These are phyloP conservation scores for Silvanus unidentatus DNA, from an alignment of 2,888 invertebrate species.

Conservation along the genomic window DNA sequence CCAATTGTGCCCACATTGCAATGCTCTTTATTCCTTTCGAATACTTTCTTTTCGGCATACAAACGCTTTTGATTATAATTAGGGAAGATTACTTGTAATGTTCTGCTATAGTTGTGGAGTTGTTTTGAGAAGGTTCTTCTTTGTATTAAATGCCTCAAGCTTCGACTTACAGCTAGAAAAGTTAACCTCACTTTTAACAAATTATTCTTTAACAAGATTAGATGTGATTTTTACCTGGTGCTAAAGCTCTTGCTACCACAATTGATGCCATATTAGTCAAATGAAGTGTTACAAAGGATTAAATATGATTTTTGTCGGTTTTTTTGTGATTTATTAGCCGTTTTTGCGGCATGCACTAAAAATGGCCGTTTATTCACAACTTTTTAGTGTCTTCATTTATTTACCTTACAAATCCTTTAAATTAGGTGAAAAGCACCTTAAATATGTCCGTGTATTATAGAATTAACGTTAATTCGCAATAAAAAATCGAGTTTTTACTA, in stretches of 20 bases:
- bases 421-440: no score
- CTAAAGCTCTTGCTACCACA: conserved; percentile 35
- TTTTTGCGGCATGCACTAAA: no score
- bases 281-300: not conserved
- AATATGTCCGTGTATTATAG: no score
- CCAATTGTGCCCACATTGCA: conserved; percentile 97
- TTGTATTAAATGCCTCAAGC: conserved; percentile 43
- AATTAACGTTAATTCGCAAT: no score
- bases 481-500: no score
- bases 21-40: conserved; percentile 79
- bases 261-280: conserved; percentile 34
- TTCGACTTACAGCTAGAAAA: conserved; percentile 46
- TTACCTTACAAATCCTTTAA: no score
- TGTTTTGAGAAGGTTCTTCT: conserved; percentile 42
- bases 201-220: no score
- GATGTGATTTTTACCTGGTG: conserved; percentile 32
- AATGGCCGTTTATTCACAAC: no score
- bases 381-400: no score
- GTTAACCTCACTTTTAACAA: conserved; percentile 15
- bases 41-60: conserved; percentile 74
- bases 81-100: conserved; percentile 40
- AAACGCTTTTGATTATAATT: conserved; percentile 44
- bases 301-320: no score
- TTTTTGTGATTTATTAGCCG: no score
- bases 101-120: conserved; percentile 29